Percentiles rank a stretch among this genome's conserved stretches.
phyloP scores from a whole-genome alignment of 1,140 invertebrate species.

The Eupristina koningsbergeri region DNA sequence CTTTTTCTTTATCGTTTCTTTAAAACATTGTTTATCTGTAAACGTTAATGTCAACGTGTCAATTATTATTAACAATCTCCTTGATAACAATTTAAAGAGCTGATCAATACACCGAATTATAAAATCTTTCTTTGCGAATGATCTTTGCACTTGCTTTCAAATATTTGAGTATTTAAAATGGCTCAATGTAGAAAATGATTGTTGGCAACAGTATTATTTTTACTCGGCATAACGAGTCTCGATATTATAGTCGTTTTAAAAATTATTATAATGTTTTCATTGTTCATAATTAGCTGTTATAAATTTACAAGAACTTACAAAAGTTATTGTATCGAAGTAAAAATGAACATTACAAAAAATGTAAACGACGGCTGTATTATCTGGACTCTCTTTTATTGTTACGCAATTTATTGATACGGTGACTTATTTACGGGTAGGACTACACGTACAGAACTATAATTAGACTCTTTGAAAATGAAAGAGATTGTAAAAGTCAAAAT shows the following conservation, averaged over 20 bases:
- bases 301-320: slow-evolving; percentile 18
- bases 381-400: slow-evolving; percentile 21
- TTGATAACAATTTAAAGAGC: neutral
- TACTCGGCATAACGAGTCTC: slow-evolving; percentile 45
- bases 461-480: slow-evolving; percentile 32
- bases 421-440: slow-evolving; percentile 42
- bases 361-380: slow-evolving; percentile 22
- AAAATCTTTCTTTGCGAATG: slow-evolving; percentile 10
- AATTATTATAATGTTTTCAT: slow-evolving; percentile 13
- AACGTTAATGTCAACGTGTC: slow-evolving; percentile 39
- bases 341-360: neutral
- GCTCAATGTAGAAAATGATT: slow-evolving; percentile 32
- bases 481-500: slow-evolving; percentile 42
- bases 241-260: slow-evolving; percentile 25
- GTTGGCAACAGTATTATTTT: slow-evolving; percentile 53
- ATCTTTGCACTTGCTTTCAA: neutral
- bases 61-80: slow-evolving; percentile 37
- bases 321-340: slow-evolving; percentile 33
- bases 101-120: neutral
- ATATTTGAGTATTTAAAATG: neutral
- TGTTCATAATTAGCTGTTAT: slow-evolving; percentile 35
- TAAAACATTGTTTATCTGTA: slow-evolving; percentile 14
- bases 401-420: slow-evolving; percentile 46
- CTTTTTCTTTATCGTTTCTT: slow-evolving; percentile 8
- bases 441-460: slow-evolving; percentile 36